phyloP scores from a whole-genome alignment of 2,888 invertebrate genomes.

The Cantharis rustica region DNA sequence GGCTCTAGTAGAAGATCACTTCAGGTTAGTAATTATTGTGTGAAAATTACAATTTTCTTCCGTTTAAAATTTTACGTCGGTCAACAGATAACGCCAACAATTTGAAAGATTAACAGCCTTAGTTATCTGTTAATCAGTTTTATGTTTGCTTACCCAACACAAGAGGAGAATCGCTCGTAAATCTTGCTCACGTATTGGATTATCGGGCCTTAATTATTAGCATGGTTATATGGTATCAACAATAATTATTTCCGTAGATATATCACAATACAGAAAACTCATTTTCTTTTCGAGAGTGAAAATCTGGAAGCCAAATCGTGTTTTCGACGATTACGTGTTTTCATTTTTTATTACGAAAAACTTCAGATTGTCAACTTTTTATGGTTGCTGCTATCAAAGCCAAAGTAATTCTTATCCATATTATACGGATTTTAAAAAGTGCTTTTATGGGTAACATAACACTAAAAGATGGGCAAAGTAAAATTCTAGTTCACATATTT shows the following conservation, averaged over 20 bases:
- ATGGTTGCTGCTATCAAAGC: background rate
- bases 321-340: background rate
- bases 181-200: background rate
- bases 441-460: background rate
- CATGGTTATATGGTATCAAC: background rate
- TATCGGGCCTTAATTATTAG: background rate
- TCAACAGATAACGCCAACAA: background rate
- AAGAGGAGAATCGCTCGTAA: background rate
- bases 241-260: background rate
- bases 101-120: background rate
- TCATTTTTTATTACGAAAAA: background rate
- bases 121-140: background rate
- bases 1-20: conserved; percentile 86
- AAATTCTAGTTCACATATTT: background rate
- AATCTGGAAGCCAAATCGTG: background rate
- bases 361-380: background rate
- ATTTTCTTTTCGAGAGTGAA: background rate
- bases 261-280: background rate
- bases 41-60: no score
- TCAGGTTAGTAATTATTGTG: conserved; percentile 63
- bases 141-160: background rate
- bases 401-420: background rate
- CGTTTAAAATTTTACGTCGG: background rate
- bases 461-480: background rate
- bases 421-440: background rate